Evolutionary conservation across 1,140 invertebrate species (phyloP).

Genomic region (Triops longicaudatus): DNA sequence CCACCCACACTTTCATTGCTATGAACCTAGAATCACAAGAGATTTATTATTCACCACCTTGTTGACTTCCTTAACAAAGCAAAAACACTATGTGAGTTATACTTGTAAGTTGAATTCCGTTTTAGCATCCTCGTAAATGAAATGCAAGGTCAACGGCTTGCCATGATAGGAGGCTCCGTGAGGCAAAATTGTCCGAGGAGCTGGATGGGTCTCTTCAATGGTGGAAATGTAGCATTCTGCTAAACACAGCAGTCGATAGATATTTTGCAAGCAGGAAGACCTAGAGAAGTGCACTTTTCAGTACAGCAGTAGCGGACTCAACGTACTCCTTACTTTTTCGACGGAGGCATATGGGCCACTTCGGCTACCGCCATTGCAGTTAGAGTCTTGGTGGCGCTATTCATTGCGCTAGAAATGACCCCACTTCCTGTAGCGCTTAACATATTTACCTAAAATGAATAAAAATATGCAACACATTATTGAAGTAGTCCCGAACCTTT

Average conservation of each 20-base stretch:
- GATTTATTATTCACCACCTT: not conserved
- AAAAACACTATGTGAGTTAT: conserved; percentile 29
- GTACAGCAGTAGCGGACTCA: not conserved
- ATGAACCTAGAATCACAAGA: conserved; percentile 35
- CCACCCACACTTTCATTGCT: conserved; percentile 44
- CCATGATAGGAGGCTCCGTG: conserved; percentile 48
- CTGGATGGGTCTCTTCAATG: conserved; percentile 43
- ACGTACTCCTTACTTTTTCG: conserved; percentile 37
- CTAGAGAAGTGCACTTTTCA: conserved; percentile 28
- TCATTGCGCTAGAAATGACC: conserved; percentile 39
- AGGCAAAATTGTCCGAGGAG: conserved; percentile 42
- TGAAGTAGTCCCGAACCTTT: too few species aligned
- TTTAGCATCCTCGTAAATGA: conserved; percentile 41
- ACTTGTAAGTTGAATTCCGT: conserved; percentile 40
- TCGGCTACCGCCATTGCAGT: conserved; percentile 42
- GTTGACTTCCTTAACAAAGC: not conserved
- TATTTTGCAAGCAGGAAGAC: conserved; percentile 38
- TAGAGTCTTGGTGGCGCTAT: conserved; percentile 41
- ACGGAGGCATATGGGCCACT: conserved; percentile 38
- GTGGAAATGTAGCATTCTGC: conserved; percentile 44
- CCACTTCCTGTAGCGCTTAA: conserved; percentile 33
- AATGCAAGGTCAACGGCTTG: conserved; percentile 40
- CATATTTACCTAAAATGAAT: not conserved
- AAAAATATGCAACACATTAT: not conserved
- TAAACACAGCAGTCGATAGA: conserved; percentile 44